Evolutionary conservation across 2,888 invertebrate species (phyloP), one percentile per base, ranked within the genome.

Genomic region (Balanococcus diminutus): DNA sequence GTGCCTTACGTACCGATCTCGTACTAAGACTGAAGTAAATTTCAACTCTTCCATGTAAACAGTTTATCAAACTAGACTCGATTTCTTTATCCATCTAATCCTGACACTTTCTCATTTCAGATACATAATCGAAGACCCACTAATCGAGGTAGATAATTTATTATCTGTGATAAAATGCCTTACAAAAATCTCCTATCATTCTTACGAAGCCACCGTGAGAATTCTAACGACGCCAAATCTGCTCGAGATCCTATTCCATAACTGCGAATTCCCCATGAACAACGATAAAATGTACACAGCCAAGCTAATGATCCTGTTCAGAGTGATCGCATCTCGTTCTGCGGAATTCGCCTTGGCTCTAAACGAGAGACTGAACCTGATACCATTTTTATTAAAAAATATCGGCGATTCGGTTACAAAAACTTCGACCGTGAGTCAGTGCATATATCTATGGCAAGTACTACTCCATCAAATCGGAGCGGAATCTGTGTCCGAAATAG

Each of bases 81-180:
- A 36, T 36, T n/a, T 36, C 36, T 5, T 36, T 36, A 46, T 46
- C 46, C n/a, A 46, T n/a, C n/a, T n/a, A n/a, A n/a, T n/a, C n/a
- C n/a, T n/a, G n/a, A n/a, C n/a, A 16, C 0, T n/a, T 46, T 3
- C n/a, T 46, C 32, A 22, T 86, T 83, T 90, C 87, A 94, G 94
- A 88, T 97, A 96, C 88, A 93, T 97, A 88, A 90, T 97, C 87
- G 93, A 92, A 87, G 92, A 91, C 72, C 90, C 95, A 25, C 92
- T 92, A 88, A 96, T 96, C 0, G 92, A 93, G 87, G 93, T 94
- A 42, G 93, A 93, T 88, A 94, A 94, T 87, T 93, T 96, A 0
- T 92, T 93, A 19, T 94, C 94, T 87, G 93, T 94, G 83, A 89
- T 98, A 82, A 95, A 96, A 90, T 93, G 97, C 87, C 91, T 98